Percentiles rank a stretch among this genome's conserved stretches.
phyloP scores from a whole-genome alignment of 2,113 vertebrate genomes.

The Scopus umbretta region DNA sequence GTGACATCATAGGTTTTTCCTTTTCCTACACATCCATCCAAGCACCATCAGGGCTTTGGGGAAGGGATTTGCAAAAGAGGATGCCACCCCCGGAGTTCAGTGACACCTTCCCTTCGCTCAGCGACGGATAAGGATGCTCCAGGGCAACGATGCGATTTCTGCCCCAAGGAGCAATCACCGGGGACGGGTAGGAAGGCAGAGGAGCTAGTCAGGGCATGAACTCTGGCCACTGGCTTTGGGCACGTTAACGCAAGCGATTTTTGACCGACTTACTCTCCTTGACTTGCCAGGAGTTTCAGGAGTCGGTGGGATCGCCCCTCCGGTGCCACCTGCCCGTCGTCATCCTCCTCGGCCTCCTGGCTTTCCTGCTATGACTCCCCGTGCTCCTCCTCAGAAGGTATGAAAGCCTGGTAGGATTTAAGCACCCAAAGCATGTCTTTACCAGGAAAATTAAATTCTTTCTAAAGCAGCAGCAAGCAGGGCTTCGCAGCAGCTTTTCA shows the following conservation, averaged over 20 bases:
- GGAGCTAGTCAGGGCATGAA: neutral
- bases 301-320: neutral
- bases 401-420: neutral
- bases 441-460: neutral
- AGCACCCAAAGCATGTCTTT: neutral
- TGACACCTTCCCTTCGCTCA: neutral
- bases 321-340: neutral
- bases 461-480: neutral
- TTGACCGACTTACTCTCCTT: neutral
- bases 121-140: neutral
- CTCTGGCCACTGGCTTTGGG: neutral
- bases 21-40: neutral
- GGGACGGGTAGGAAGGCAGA: neutral
- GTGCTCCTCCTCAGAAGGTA: neutral
- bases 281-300: neutral
- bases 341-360: slow-evolving; percentile 3
- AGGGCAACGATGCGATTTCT: neutral
- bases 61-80: too few relatives aligned
- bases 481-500: neutral
- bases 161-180: rapidly evolving
- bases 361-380: neutral
- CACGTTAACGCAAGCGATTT: neutral
- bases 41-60: neutral
- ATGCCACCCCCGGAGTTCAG: rapidly evolving
- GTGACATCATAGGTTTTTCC: neutral